These are phyloP conservation scores for Clavelina lepadiformis DNA, from an alignment of 23 tunicate species.

Conservation along the genomic window DNA sequence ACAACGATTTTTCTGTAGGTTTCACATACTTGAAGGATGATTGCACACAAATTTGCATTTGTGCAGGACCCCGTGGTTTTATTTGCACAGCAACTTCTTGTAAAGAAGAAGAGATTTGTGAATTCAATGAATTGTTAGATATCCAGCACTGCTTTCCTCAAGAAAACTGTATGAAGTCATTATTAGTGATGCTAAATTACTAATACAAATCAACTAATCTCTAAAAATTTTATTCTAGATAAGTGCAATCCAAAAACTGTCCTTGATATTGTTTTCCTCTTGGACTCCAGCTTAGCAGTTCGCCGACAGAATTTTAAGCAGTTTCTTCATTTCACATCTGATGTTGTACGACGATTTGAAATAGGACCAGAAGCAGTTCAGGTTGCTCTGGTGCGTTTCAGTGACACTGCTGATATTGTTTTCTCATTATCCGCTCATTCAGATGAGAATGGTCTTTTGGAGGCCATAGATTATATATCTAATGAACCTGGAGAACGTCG, in stretches of 20 bases:
- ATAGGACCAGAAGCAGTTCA: slow-evolving; percentile 27
- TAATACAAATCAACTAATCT: background rate
- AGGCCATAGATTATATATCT: background rate
- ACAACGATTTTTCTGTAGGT: slow-evolving; percentile 17
- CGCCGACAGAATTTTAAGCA: slow-evolving; percentile 20
- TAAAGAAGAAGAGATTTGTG: slow-evolving; percentile 22
- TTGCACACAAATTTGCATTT: slow-evolving; percentile 27
- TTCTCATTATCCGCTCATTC: slow-evolving; percentile 10
- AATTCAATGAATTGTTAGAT: slow-evolving; percentile 1
- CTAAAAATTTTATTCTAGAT: slow-evolving; percentile 12
- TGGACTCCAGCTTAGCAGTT: slow-evolving; percentile 34
- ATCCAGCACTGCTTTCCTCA: slow-evolving; percentile 39
- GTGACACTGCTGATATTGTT: slow-evolving; percentile 4
- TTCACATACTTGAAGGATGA: slow-evolving; percentile 13
- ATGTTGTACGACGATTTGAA: slow-evolving; percentile 42
- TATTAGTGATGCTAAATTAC: background rate
- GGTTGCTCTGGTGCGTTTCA: slow-evolving; percentile 25
- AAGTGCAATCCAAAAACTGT: slow-evolving; percentile 26
- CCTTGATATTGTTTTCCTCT: slow-evolving; percentile 21
- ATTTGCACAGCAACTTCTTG: slow-evolving; percentile 29
- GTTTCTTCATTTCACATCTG: slow-evolving; percentile 23
- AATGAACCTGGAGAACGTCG: slow-evolving; percentile 6
- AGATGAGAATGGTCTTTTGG: slow-evolving; percentile 8
- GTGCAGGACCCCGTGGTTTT: slow-evolving; percentile 22
- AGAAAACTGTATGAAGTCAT: slow-evolving; percentile 25